phyloP scores from a whole-genome alignment of 2,797 vertebrate species.

The Taenioides sp. region DNA sequence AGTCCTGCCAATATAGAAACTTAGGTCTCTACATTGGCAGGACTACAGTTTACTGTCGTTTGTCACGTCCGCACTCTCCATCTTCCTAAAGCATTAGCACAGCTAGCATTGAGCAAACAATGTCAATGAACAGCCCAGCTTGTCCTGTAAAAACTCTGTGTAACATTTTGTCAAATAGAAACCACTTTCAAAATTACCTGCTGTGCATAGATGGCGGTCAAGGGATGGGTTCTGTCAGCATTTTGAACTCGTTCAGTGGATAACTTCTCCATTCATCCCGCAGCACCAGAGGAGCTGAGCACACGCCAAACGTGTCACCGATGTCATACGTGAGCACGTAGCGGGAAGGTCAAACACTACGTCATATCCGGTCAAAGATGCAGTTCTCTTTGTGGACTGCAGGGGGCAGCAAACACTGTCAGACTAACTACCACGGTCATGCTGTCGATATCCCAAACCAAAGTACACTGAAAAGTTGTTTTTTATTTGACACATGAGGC shows the following conservation, averaged over 20 bases:
- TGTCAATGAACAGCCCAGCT: slow-evolving; percentile 6
- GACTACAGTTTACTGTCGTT: background rate
- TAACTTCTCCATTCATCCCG: slow-evolving; percentile 4
- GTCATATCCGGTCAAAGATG: slow-evolving; percentile 58
- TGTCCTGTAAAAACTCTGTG: background rate
- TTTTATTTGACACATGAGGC: slow-evolving; percentile 34
- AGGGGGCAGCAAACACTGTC: slow-evolving; percentile 51
- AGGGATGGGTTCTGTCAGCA: slow-evolving; percentile 1
- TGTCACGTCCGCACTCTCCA: slow-evolving; percentile 61
- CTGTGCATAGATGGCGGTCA: slow-evolving; percentile 26
- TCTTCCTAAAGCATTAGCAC: slow-evolving; percentile 31
- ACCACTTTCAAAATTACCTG: slow-evolving; percentile 36
- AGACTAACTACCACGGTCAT: background rate
- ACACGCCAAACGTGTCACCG: slow-evolving; percentile 20
- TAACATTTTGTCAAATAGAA: background rate
- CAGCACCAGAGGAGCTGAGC: background rate
- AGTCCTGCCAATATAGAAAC: background rate
- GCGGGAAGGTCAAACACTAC: slow-evolving; percentile 56
- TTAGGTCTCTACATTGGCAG: background rate
- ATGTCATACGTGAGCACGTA: slow-evolving; percentile 39
- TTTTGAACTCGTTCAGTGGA: slow-evolving; percentile 16
- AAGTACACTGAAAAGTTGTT: background rate
- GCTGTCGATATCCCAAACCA: background rate
- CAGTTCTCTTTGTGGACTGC: background rate
- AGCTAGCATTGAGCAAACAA: slow-evolving; percentile 33